Evolutionary conservation across 2,797 vertebrate species (phyloP), one percentile per base, ranked within the genome.

Genomic region (Cygnus olor): DNA sequence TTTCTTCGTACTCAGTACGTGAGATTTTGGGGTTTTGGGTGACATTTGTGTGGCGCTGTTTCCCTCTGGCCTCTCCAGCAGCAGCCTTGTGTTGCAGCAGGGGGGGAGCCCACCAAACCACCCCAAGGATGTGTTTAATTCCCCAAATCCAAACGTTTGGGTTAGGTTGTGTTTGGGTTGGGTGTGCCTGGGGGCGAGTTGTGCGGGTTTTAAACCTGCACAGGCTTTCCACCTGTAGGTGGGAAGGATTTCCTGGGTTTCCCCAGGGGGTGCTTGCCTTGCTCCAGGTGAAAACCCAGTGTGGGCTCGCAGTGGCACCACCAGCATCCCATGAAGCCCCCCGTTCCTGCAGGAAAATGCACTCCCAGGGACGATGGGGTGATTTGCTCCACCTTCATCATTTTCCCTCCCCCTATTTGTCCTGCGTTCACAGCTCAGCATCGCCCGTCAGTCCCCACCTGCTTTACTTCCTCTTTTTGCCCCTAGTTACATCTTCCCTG

Each of bases 381-480:
- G 56, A 22, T 77, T 42, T 49, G 22, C 64, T 32, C 32, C 27
- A 53, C 53, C 56, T 45, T 51, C 4, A 36, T 65, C 1, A 5
- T 42, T 56, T 93, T 16, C 5, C 45, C 61, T 44, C 63, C 21
- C 71, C 68, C 54, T 91, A n/a, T 63, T 58, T 74, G 71, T 34
- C 40, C 64, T 2, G n/a, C 0, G 0, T 86, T 70, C 0, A 0
- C 58, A 82, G 89, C 76, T 58, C 76, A 76, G 66, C 71, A 78
- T n/a, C 70, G 10, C 47, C 0, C 0, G 36, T 61, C 25, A 49
- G 22, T 51, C 30, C 53, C 72, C 69, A 88, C 86, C 54, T 93
- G 82, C 42, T 85, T 45, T 40, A 44, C 65, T 15, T 9, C 8
- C 22, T 5, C 8, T 2, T 61, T 54, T 76, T 58, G 49, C 6